A percentile compares a stretch with the other conserved stretches of the same genome.
These are phyloP conservation scores for Halcyon smyrnensis DNA, from an alignment of 2,797 vertebrate species.

Conservation along the genomic window DNA sequence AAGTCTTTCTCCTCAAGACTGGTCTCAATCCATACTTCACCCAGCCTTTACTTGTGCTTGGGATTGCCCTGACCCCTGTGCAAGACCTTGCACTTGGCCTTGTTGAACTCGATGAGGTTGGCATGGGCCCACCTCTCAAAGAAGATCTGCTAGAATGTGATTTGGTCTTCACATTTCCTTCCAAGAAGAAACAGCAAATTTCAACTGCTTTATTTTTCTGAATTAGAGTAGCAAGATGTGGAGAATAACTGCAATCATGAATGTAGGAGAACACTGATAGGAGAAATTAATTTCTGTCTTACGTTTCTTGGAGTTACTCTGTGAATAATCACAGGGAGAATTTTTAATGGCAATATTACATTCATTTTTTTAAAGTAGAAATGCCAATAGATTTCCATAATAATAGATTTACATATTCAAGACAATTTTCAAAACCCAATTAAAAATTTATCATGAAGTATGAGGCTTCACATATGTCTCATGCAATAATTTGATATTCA, in stretches of 20 bases:
- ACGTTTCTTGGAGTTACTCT: neutral
- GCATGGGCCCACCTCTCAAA: no score
- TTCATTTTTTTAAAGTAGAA: constrained; percentile 14
- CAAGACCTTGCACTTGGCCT: no score
- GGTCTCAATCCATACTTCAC: no score
- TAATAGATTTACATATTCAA: neutral
- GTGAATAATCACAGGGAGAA: constrained; percentile 13
- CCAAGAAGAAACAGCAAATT: neutral
- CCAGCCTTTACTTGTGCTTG: no score
- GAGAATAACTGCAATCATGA: neutral
- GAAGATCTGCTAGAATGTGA: neutral
- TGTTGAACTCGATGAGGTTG: no score
- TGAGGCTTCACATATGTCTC: neutral
- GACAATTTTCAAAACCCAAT: constrained; percentile 9
- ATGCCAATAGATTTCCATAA: neutral
- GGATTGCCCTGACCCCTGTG: no score
- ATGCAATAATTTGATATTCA: neutral
- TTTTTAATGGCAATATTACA: neutral
- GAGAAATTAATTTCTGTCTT: neutral
- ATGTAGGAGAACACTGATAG: neutral
- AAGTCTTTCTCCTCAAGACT: no score
- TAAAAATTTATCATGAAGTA: constrained; percentile 1
- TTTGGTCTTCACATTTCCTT: neutral
- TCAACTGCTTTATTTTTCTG: neutral
- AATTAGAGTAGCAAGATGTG: neutral